Evolutionary conservation across 1,140 invertebrate species (phyloP), one percentile per base, ranked within the genome.

Genomic region (Drosophila trapezifrons): DNA sequence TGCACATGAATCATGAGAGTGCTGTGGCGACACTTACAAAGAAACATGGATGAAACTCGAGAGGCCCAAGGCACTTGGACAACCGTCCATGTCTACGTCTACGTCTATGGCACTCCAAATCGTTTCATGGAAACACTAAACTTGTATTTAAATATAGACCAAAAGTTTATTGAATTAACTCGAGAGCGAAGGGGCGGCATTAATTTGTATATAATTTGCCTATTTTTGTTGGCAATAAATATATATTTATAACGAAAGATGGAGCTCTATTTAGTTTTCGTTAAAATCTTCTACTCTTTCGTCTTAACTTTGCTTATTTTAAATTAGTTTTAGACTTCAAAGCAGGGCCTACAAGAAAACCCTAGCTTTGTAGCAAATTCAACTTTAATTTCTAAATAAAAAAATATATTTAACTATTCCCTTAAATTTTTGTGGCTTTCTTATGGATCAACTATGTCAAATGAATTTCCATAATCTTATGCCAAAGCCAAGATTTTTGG

Each of bases 11-110:
- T 67, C 65, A 67, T 67, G 45, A 52, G 62, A 52, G 62, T 52
- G 65, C 64, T 69, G 43, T 69, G 63, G 65, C 63, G 63, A 65
- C 63, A 69, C 46, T 69, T 67, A 67, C 65, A 69, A 67, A 43
- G 65, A 69, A 69, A 69, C 63, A 67, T 54, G 45, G 46, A 67
- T 69, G 65, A 67, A 69, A 69, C 46, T 67, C 22, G 65, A 67
- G 65, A 69, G 65, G 37, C 55, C 55, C 9, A 18, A 64, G 60
- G 58, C 63, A 62, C 63, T 67, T 66, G 65, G 46, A 32, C 37
- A 17, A 5, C 46, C 27, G 29, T 52, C 25, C 18, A 22, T 13
- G 25, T 59, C 27, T 35, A 17, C 10, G 54, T 13, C 29, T 32
- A 32, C 9, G 56, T 58, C 57, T 27, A 32, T 27, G 42, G n/a